Evolutionary conservation across 2,888 invertebrate genomes (phyloP).

Genomic region (Patella pellucida): DNA sequence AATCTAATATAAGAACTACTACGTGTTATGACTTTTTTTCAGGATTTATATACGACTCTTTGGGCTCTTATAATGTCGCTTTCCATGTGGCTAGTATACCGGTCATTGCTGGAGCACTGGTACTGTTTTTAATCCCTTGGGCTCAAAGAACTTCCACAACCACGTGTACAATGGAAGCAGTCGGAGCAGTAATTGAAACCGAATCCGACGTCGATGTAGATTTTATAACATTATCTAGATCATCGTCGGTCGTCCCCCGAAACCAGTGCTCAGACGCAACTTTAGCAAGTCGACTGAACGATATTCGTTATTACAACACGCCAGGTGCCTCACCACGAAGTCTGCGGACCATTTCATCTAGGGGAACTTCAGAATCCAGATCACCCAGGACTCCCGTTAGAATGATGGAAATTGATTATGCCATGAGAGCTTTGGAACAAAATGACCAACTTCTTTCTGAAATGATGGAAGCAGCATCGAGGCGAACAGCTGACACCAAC

Average conservation of each 20-base stretch:
- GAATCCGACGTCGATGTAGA: slow-evolving; percentile 12
- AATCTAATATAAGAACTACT: too few relatives aligned
- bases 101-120: slow-evolving; percentile 48
- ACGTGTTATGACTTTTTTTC: slow-evolving; percentile 14
- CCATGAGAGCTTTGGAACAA: neutral
- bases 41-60: slow-evolving; percentile 56
- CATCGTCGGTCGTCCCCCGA: slow-evolving; percentile 2
- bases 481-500: neutral
- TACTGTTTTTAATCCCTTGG: slow-evolving; percentile 61
- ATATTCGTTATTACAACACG: neutral
- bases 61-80: slow-evolving; percentile 53
- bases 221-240: slow-evolving; percentile 18
- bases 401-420: neutral
- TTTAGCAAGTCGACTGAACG: neutral
- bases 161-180: slow-evolving; percentile 38
- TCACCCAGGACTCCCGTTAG: neutral
- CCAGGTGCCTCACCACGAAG: neutral
- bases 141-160: slow-evolving; percentile 52
- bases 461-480: neutral
- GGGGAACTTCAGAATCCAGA: slow-evolving; percentile 9
- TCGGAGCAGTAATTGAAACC: slow-evolving; percentile 21
- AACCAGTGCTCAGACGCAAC: neutral
- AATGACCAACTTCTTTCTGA: neutral
- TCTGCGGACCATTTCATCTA: neutral
- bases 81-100: slow-evolving; percentile 61